A percentile compares a stretch with the other conserved stretches of the same genome.
Conservation (phyloP, 2,888 invertebrate genomes). For the Dendrolimus houi region DNA sequence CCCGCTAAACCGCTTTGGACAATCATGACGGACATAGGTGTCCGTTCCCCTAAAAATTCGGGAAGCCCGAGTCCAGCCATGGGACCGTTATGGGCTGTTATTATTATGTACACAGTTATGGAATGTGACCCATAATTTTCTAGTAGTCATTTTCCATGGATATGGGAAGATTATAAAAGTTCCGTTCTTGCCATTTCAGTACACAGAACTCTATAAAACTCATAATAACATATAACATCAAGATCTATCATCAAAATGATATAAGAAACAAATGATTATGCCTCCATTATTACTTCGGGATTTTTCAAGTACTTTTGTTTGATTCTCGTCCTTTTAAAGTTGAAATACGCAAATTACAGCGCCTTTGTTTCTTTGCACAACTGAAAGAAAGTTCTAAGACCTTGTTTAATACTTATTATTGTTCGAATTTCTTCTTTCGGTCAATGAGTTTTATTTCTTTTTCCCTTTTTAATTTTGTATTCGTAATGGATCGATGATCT, state of each 20-base stretch:
- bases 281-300: not conserved
- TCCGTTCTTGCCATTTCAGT: too few species aligned
- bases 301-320: conserved; percentile 48
- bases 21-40: too few species aligned
- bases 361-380: conserved; percentile 48
- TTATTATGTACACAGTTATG: too few species aligned
- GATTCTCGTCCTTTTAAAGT: conserved; percentile 35
- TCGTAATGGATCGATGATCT: conserved; percentile 8
- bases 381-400: conserved; percentile 47
- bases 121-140: too few species aligned
- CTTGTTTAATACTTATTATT: conserved; percentile 49
- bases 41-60: too few species aligned
- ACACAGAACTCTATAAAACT: too few species aligned
- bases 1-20: too few species aligned
- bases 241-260: not conserved
- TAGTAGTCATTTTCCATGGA: too few species aligned
- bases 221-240: too few species aligned
- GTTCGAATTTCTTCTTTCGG: conserved; percentile 27
- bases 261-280: not conserved
- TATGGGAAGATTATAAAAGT: too few species aligned
- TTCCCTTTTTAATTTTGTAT: conserved; percentile 16
- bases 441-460: conserved; percentile 14
- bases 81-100: too few species aligned
- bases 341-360: conserved; percentile 50
- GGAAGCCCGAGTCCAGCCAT: too few species aligned